Percentiles rank a stretch among this genome's conserved stretches.
phyloP scores from a whole-genome alignment of 2,797 vertebrate genomes.

The Nannoperca australis region DNA sequence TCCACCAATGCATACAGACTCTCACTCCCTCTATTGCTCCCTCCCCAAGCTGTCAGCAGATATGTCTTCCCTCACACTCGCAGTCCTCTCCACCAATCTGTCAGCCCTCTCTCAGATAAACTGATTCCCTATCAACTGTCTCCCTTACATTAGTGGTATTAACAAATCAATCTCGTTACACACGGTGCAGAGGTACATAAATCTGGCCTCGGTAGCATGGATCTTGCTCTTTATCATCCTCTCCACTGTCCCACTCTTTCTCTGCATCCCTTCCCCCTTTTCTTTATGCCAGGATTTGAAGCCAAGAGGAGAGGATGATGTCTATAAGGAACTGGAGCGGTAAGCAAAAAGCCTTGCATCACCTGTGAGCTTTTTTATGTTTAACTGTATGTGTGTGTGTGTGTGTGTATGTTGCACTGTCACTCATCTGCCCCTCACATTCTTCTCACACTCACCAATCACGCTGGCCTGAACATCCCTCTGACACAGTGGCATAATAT shows the following conservation, averaged over 20 bases:
- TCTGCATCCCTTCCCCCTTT: slow-evolving; percentile 20
- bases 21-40: slow-evolving; percentile 33
- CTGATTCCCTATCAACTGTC: slow-evolving; percentile 64
- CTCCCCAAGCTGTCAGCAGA: slow-evolving; percentile 68
- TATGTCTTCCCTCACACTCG: slow-evolving; percentile 59
- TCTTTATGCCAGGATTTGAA: slow-evolving; percentile 83
- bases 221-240: slow-evolving; percentile 56
- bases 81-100: slow-evolving; percentile 51
- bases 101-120: slow-evolving; percentile 69
- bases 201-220: slow-evolving; percentile 64
- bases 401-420: slow-evolving; percentile 35
- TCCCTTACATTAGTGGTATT: slow-evolving; percentile 81
- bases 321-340: slow-evolving; percentile 87
- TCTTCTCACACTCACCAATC: slow-evolving; percentile 69
- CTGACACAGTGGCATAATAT: slow-evolving; percentile 71
- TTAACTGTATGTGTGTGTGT: slow-evolving; percentile 33
- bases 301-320: slow-evolving; percentile 82
- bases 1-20: slow-evolving; percentile 38
- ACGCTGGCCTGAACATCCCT: slow-evolving; percentile 69
- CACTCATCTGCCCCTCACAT: slow-evolving; percentile 65
- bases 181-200: slow-evolving; percentile 67
- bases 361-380: slow-evolving; percentile 53
- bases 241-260: slow-evolving; percentile 33
- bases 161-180: slow-evolving; percentile 80
- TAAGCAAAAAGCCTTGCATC: slow-evolving; percentile 75